Base-by-base conservation (phyloP, 2,888 invertebrate species). In the Drosophila maculinotata region DNA sequence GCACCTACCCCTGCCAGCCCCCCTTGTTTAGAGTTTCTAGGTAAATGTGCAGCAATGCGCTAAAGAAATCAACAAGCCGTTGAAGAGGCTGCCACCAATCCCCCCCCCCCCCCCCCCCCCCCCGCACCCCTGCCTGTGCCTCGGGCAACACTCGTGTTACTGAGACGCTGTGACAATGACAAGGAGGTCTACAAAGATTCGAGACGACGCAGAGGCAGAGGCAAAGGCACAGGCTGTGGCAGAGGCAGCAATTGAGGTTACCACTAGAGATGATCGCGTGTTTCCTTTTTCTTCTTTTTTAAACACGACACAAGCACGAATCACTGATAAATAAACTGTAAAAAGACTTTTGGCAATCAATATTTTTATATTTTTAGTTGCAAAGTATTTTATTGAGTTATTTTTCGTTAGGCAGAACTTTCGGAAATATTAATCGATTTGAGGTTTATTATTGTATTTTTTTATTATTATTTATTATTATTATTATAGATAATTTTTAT, bases 121-220 rank as follows among this genome's bases (percentile, higher is more conserved):
- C 14, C 10, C n/a, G 41, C 14, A 9, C 26, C 9, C 7, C 31
- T 7, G 23, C 12, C 9, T n/a, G n/a, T n/a, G n/a, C n/a, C n/a
- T n/a, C n/a, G n/a, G n/a, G 31, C 54, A 25, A 10, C 73, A 73
- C 57, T 63, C 48, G 54, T 56, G 69, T 69, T 69, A 73, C 64
- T 59, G 75, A 75, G 57, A 52, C 51, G 51, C 67, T 76, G 79
- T 82, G 83, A 81, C 81, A 81, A 81, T 79, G 81, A 85, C 79
- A 79, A 81, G 79, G 79, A 79, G 80, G 68, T 62, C 85, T 72
- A 78, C 62, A 72, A 59, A 84, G 76, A 65, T 74, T 70, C 73
- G 30, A 63, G 47, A 64, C 76, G 36, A 35, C 12, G 56, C 45
- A 44, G 39, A 12, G 23, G 25, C 25, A 7, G 52, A 30, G 48